A percentile compares a stretch with the other conserved stretches of the same genome.
Conservation (phyloP, 1,140 invertebrate genomes). For the Drosophila fuyamai region DNA sequence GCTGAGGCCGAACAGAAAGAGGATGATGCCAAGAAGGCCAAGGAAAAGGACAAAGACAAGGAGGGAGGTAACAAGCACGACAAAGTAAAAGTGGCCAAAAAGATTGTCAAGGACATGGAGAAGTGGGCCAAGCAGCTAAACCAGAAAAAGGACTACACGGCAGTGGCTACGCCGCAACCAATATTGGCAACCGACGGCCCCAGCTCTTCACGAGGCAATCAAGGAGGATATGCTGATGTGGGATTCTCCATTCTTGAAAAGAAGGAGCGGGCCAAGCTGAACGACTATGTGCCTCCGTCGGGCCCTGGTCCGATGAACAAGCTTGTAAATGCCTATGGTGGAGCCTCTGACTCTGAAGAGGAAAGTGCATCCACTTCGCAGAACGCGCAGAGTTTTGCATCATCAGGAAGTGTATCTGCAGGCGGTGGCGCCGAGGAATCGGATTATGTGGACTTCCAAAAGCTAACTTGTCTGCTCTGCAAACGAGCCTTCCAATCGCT, state of each 20-base stretch:
- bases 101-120: conserved; percentile 98
- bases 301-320: conserved; percentile 57
- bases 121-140: conserved; percentile 98
- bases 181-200: conserved; percentile 52
- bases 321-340: conserved; percentile 90
- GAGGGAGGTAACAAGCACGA: conserved; percentile 86
- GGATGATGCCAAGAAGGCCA: conserved; percentile 85
- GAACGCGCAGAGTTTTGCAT: conserved; percentile 70
- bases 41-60: conserved; percentile 82
- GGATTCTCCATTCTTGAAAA: conserved; percentile 95
- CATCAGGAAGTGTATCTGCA: neutral
- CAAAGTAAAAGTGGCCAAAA: conserved; percentile 98
- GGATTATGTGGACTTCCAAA: conserved; percentile 92
- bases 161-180: conserved; percentile 71
- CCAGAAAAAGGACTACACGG: conserved; percentile 94
- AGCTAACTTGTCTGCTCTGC: conserved; percentile 97
- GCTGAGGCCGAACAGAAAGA: conserved; percentile 58
- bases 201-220: conserved; percentile 68
- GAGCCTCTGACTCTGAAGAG: conserved; percentile 86
- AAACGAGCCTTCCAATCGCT: conserved; percentile 96
- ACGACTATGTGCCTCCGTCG: conserved; percentile 45
- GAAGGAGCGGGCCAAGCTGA: conserved; percentile 71
- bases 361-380: conserved; percentile 81
- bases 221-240: conserved; percentile 92
- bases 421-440: conserved; percentile 86